Base-by-base conservation (phyloP, 2,797 vertebrate species). In the Girardinus metallicus region DNA sequence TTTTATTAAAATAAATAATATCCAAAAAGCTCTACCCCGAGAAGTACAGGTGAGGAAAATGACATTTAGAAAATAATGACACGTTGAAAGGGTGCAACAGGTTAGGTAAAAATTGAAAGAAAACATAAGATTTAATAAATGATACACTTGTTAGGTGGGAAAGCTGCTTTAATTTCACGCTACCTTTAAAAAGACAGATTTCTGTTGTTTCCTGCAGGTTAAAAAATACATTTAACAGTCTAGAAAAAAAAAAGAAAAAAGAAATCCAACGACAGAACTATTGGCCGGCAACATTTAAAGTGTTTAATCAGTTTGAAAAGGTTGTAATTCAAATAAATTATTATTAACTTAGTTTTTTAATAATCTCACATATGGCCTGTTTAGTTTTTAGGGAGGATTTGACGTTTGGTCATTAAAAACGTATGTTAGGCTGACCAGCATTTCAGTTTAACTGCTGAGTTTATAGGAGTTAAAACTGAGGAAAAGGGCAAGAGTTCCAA, bases 191-290 rank as follows among this genome's bases (percentile, higher is more conserved):
- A 43, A 31, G 44, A 53, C 34, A 80, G 78, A 79, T 86, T 49
- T 77, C 73, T 79, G 5, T 55, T 77, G 83, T 49, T 73, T 83
- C 88, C 87, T 89, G 64, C 75, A 84, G 91, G 83, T 57, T 79
- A 55, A 83, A 85, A 85, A 88, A 44, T 88, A 43, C 86, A 87
- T 71, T 83, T 66, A 74, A 86, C 88, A 88, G 88, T 74, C 41
- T 77, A 81, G 70, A 83, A 70, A 55, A 73, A 89, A 89, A 87
- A 6, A 77, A 68, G 49, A 73, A 89, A 89, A 87, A 6, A 77
- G 64, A 70, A 81, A 13, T 26, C 34, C 31, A 64, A 64, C 34
- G 8, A 66, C 23, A 66, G 9, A 39, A 39, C 18, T 1, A 62
- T 39, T 39, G 16, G 1, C 1, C 43, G 4, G 10, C 26, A 6